Percentiles rank a stretch among this genome's conserved stretches.
Evolutionary conservation across 2,797 vertebrate genomes (phyloP).

Genomic region (Myotis vivesi): DNA sequence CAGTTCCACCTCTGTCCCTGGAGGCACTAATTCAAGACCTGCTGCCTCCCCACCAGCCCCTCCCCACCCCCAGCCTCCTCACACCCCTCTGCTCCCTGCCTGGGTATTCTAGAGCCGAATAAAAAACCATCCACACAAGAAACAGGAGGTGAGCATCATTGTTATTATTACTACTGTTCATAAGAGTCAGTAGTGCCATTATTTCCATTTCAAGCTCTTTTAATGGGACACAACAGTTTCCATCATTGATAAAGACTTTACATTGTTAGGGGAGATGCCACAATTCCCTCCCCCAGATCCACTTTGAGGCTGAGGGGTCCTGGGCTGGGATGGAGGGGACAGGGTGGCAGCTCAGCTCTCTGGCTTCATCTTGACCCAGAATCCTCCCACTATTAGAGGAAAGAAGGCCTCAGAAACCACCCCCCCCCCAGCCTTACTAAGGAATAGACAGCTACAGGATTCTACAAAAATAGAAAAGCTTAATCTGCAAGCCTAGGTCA

Average conservation of each 20-base stretch:
- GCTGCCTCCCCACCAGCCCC: neutral
- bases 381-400: neutral
- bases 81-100: neutral
- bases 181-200: neutral
- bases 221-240: constrained; percentile 81
- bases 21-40: neutral
- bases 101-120: neutral
- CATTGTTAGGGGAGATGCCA: constrained; percentile 36
- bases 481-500: constrained; percentile 82
- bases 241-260: constrained; percentile 80
- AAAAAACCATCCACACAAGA: neutral
- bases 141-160: neutral
- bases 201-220: constrained; percentile 80
- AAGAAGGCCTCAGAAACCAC: neutral
- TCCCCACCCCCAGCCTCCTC: neutral
- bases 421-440: neutral
- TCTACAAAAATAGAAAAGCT: constrained; percentile 84
- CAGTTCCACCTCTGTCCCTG: neutral
- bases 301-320: constrained; percentile 53
- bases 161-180: neutral
- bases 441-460: constrained; percentile 69
- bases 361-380: constrained; percentile 15
- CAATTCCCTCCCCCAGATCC: constrained; percentile 51
- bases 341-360: neutral
- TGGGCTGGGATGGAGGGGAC: neutral